Percentiles rank a stretch among this genome's conserved stretches.
Conservation (phyloP, 1,140 invertebrate species). For the Delia radicum region DNA sequence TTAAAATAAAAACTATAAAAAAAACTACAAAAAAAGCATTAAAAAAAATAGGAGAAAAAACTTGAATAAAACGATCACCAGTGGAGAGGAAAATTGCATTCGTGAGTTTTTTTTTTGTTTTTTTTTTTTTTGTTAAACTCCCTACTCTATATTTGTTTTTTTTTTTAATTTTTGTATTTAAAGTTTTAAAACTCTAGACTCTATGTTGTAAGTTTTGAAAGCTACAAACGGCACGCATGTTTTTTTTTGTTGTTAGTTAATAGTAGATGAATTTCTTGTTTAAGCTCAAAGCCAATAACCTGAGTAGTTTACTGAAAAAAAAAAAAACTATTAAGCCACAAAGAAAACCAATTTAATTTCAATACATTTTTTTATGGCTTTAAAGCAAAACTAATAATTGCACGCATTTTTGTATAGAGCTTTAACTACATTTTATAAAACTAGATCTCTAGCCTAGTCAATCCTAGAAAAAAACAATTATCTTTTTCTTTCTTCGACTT, state of each 20-base stretch:
- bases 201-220: neutral
- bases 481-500: neutral
- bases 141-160: neutral
- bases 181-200: neutral
- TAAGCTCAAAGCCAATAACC: neutral
- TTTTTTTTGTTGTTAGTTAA: neutral
- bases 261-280: neutral
- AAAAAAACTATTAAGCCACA: neutral
- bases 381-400: neutral
- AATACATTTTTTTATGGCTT: neutral
- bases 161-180: neutral
- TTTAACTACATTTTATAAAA: neutral
- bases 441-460: no score
- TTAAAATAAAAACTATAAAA: neutral
- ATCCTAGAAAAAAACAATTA: neutral
- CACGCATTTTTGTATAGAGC: neutral
- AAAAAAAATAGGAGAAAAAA: neutral
- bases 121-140: neutral
- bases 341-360: neutral
- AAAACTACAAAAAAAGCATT: neutral
- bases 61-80: conserved; percentile 5
- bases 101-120: conserved; percentile 1
- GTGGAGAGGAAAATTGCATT: conserved; percentile 19
- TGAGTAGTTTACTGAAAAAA: neutral
- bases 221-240: neutral